These are phyloP conservation scores for Dicyrtoma fusca DNA, from an alignment of 2,888 invertebrate genomes.

Conservation along the genomic window DNA sequence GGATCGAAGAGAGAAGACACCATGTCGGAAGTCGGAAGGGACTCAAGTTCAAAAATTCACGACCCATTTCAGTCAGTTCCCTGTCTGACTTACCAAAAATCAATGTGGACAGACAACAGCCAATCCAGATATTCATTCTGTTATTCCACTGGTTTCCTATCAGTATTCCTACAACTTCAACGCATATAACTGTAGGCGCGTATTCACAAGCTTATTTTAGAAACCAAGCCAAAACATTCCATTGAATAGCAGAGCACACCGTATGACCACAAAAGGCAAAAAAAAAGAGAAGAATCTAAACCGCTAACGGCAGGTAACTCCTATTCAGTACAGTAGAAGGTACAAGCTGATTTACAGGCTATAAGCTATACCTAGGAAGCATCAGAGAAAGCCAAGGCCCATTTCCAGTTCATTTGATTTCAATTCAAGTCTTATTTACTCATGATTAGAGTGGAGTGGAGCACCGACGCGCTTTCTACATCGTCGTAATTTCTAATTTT, in stretches of 20 bases:
- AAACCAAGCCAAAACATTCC: no score
- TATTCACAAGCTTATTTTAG: not conserved
- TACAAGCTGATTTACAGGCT: no score
- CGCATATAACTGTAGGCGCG: not conserved
- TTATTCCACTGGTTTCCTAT: not conserved
- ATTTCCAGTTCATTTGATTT: constrained; percentile 35
- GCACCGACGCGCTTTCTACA: not conserved
- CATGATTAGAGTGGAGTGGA: constrained; percentile 21
- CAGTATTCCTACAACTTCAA: constrained; percentile 1
- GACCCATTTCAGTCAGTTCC: constrained; percentile 9
- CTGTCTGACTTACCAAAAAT: constrained; percentile 19
- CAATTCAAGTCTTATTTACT: constrained; percentile 34
- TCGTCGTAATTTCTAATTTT: constrained; percentile 22
- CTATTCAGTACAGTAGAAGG: not conserved
- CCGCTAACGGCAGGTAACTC: not conserved
- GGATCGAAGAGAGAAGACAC: not conserved
- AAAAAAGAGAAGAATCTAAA: constrained; percentile 11
- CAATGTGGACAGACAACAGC: constrained; percentile 32
- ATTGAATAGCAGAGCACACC: not conserved
- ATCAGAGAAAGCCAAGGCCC: not conserved
- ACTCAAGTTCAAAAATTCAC: constrained; percentile 26
- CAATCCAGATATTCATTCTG: constrained; percentile 21
- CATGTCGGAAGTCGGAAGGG: not conserved
- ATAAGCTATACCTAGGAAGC: no score
- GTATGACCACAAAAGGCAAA: not conserved